Base-by-base conservation (phyloP, 2,888 invertebrate genomes). In the Lasioglossum leucozonium region DNA sequence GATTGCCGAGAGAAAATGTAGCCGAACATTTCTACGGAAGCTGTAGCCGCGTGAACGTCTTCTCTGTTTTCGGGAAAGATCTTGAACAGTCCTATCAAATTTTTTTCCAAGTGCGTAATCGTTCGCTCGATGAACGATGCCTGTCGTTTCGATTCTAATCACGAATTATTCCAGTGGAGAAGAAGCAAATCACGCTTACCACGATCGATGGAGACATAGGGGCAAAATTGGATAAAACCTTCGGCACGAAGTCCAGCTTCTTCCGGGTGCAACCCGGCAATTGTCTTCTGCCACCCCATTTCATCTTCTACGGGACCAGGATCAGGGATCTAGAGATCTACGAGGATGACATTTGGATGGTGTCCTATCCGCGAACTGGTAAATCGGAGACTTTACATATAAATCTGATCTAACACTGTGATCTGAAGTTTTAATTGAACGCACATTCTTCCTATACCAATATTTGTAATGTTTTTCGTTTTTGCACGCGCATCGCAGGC, bases 311-410 rank as follows among this genome's bases (percentile, higher is more conserved):
- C 55, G 97, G 97, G 0, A 96, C 97, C 89, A 96, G 96, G 89
- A 97, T 98, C 81, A 94, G 97, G 81, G 96, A 97, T 80, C 96
- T 98, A 93, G 96, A 97, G 79, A 96, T 98, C 3, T 95, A 96
- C 78, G 96, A 97, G 5, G 97, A 97, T 89, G 98, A 99, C 94
- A 96, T 98, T 0, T 98, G 98, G 97, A 96, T 98, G 94, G 96
- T 98, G 71, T 98, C 98, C 16, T 98, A 97, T 95, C 98, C 99
- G 0, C 96, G 98, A 92, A 98, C 98, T 91, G 98, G 98, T 98
- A 93, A 87, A 78, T 30, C 6, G 72, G 4, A 4, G 16, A 26
- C 26, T 62, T 2, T 16, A 16, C 30, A 51, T n/a, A 10, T 51
- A 44, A 18, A 18, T 47, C 47, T 47, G 47, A 47, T 47, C 16